phyloP scores from a whole-genome alignment of 1,140 invertebrate genomes.

The Drosophila nannoptera region DNA sequence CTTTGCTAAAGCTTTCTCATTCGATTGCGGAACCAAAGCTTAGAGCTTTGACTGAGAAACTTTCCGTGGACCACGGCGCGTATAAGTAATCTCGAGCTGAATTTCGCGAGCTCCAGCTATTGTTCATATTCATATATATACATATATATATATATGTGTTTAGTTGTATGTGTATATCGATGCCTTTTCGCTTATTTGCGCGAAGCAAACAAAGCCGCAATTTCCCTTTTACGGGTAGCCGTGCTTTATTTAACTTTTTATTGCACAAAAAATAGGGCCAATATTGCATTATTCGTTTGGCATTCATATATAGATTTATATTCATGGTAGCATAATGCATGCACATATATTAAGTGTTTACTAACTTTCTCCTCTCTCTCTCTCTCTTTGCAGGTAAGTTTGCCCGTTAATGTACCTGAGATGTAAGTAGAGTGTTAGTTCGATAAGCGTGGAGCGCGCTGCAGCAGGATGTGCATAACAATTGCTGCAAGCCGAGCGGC shows the following conservation, averaged over 20 bases:
- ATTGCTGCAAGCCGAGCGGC: slow-evolving; percentile 10
- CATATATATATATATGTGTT: not conserved
- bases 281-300: no score
- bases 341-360: not conserved
- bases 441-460: slow-evolving; percentile 2
- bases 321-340: not conserved
- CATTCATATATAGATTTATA: slow-evolving; percentile 1
- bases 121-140: not conserved
- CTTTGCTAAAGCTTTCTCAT: no score
- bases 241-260: no score
- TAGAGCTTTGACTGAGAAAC: slow-evolving; percentile 24
- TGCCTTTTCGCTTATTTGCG: not conserved
- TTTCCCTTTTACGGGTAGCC: no score
- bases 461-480: not conserved
- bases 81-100: slow-evolving; percentile 20
- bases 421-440: slow-evolving; percentile 1
- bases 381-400: slow-evolving; percentile 32
- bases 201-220: no score
- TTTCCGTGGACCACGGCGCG: slow-evolving; percentile 5
- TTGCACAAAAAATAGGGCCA: no score
- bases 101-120: not conserved
- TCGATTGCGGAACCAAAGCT: not conserved
- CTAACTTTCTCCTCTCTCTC: no score
- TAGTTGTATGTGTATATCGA: not conserved
- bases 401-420: not conserved